Evolutionary conservation across 2,797 vertebrate genomes (phyloP).

Genomic region (Poeciliopsis paucimaculata): DNA sequence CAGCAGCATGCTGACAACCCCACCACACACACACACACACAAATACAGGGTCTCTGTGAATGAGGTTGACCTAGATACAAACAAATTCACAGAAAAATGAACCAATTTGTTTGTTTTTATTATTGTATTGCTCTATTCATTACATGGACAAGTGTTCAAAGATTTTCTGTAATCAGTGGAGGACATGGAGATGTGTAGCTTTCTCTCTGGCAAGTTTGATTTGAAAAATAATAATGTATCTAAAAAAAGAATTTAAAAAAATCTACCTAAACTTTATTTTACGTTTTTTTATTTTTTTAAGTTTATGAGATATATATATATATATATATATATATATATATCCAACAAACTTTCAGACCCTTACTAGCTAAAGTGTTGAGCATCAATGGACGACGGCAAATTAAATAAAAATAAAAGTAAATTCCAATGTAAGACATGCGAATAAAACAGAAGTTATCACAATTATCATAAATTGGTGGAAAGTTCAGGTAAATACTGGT

Average conservation of each 20-base stretch:
- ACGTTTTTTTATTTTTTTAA: too few species aligned
- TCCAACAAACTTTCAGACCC: too few species aligned
- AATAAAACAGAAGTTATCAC: too few species aligned
- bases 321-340: too few species aligned
- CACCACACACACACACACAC: constrained; percentile 43
- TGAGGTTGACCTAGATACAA: constrained; percentile 26
- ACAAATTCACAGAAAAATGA: neutral
- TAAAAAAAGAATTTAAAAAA: neutral
- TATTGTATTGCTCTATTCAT: neutral
- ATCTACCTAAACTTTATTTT: neutral
- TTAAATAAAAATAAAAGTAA: too few species aligned
- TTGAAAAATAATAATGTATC: neutral
- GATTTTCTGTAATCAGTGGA: neutral
- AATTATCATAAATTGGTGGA: too few species aligned
- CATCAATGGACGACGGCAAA: too few species aligned
- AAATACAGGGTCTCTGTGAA: constrained; percentile 33
- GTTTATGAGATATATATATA: too few species aligned
- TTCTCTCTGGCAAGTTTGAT: neutral
- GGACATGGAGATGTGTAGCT: neutral
- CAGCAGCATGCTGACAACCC: constrained; percentile 34
- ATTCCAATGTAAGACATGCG: too few species aligned
- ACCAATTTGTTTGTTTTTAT: constrained; percentile 1
- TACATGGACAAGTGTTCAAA: neutral
- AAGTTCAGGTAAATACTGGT: too few species aligned
- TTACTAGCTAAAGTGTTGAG: too few species aligned